phyloP scores from a whole-genome alignment of 2,888 invertebrate species.

The Itoplectis maculator region DNA sequence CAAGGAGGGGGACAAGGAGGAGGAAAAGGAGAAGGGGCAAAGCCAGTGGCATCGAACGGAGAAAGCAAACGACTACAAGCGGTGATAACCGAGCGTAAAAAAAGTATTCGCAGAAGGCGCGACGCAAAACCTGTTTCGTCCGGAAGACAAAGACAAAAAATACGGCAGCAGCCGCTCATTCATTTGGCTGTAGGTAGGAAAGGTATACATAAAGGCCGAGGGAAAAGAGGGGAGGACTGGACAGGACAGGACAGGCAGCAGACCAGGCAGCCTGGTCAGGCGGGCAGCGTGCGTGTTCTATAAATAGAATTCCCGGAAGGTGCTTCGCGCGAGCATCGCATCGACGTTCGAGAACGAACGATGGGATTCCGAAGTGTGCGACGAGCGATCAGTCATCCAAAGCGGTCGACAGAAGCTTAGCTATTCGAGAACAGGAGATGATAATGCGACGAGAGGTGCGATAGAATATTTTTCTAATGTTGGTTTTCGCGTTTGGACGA shows the following conservation, averaged over 20 bases:
- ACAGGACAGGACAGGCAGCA: too few species aligned
- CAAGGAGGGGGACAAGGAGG: too few species aligned
- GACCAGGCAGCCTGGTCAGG: too few species aligned
- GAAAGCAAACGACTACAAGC: too few species aligned
- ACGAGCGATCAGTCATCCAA: constrained; percentile 22
- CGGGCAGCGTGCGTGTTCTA: constrained; percentile 69
- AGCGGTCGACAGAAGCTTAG: background rate
- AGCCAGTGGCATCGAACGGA: too few species aligned
- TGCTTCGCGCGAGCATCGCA: constrained; percentile 51
- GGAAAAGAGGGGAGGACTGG: too few species aligned
- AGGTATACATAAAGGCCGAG: too few species aligned
- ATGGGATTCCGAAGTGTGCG: constrained; percentile 39
- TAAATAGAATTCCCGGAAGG: constrained; percentile 82
- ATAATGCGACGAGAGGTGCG: background rate
- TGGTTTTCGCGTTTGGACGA: too few species aligned
- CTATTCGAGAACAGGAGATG: background rate
- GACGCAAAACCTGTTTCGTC: constrained; percentile 60
- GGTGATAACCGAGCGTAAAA: too few species aligned
- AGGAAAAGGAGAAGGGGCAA: too few species aligned
- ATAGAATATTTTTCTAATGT: background rate
- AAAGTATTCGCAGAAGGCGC: background rate
- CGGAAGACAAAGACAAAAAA: background rate
- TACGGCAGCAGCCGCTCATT: too few species aligned
- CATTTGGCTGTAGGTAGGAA: too few species aligned
- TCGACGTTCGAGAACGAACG: constrained; percentile 47